Percentiles rank a stretch among this genome's conserved stretches.
These are phyloP conservation scores for Hiodon alosoides DNA, from an alignment of 2,113 vertebrate species.

Conservation along the genomic window DNA sequence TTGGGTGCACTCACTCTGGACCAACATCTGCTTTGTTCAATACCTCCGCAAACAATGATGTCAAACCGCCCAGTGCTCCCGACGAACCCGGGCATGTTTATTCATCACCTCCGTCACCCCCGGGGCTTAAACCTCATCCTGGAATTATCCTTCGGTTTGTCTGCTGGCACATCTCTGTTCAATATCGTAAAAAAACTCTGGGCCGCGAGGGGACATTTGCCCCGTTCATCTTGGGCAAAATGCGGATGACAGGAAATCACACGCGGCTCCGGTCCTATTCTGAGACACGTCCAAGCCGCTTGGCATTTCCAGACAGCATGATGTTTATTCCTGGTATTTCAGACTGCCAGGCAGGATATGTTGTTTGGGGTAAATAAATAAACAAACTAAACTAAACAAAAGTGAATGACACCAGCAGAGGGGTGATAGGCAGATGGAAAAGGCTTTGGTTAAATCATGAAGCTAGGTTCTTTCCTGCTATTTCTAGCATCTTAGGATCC, in stretches of 20 bases:
- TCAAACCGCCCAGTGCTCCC: neutral
- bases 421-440: constrained; percentile 21
- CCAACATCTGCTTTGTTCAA: neutral
- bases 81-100: neutral
- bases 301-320: neutral
- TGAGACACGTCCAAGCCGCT: neutral
- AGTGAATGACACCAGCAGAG: neutral
- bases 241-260: too few relatives aligned
- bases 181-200: neutral
- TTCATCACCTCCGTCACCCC: neutral
- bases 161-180: neutral
- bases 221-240: neutral
- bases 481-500: constrained; percentile 22
- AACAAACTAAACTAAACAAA: neutral
- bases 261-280: neutral
- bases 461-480: constrained; percentile 4
- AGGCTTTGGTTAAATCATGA: neutral
- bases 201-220: too few relatives aligned
- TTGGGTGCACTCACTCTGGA: neutral
- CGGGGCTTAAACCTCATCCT: neutral
- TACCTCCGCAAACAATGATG: neutral
- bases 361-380: neutral
- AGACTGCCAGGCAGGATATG: neutral
- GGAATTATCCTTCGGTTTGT: neutral
- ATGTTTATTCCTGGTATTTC: neutral